Percentiles rank a stretch among this genome's conserved stretches.
Evolutionary conservation across 2,888 invertebrate species (phyloP).

Genomic region (Diplolepis rosae): DNA sequence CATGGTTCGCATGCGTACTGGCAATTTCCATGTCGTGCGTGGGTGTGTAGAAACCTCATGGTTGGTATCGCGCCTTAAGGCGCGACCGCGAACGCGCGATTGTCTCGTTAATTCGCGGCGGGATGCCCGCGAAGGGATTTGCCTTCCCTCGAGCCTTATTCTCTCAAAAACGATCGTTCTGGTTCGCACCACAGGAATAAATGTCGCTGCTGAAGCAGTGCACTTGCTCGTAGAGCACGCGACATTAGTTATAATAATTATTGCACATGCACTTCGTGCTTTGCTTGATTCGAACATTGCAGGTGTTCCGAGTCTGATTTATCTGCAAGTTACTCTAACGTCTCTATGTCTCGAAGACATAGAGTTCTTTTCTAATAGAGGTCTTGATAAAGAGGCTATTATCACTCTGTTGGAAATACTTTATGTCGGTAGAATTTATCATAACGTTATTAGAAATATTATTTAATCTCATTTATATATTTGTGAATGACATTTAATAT

Average conservation of each 20-base stretch:
- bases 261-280: slow-evolving; percentile 10
- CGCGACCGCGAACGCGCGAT: slow-evolving; percentile 50
- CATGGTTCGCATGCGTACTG: slow-evolving; percentile 51
- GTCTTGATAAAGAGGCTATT: not conserved
- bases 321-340: not conserved
- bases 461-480: no score
- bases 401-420: no score
- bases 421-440: no score
- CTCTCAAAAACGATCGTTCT: slow-evolving; percentile 40
- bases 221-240: slow-evolving; percentile 30
- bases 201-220: slow-evolving; percentile 17
- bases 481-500: no score
- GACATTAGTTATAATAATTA: slow-evolving; percentile 31
- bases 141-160: slow-evolving; percentile 32
- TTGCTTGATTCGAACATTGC: slow-evolving; percentile 6
- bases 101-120: slow-evolving; percentile 63
- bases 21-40: slow-evolving; percentile 55
- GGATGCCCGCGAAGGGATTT: slow-evolving; percentile 46
- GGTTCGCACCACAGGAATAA: slow-evolving; percentile 30
- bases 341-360: not conserved
- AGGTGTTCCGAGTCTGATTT: slow-evolving; percentile 21
- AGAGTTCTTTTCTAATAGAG: not conserved
- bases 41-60: slow-evolving; percentile 55
- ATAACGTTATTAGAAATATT: no score
- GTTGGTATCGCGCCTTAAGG: slow-evolving; percentile 48